A percentile compares a stretch with the other conserved stretches of the same genome.
These are phyloP conservation scores for Scaptomyza montana DNA, from an alignment of 1,140 invertebrate species.

Conservation along the genomic window DNA sequence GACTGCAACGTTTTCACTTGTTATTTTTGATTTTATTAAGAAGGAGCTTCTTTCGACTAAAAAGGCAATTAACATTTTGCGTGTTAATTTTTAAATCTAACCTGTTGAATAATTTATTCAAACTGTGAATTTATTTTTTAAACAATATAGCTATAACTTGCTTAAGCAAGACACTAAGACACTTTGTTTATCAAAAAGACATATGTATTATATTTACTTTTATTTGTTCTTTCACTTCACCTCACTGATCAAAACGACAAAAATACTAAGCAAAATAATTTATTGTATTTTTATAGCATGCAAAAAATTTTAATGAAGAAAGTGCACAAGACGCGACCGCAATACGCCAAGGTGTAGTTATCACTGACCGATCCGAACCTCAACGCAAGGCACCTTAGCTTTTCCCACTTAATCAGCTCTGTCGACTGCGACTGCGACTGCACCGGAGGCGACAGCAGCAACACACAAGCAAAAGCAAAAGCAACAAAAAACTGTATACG, in stretches of 20 bases:
- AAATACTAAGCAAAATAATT: neutral
- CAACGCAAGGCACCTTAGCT: slow-evolving; percentile 56
- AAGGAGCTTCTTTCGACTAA: too few species aligned
- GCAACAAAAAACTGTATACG: slow-evolving; percentile 26
- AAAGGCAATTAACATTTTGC: too few species aligned
- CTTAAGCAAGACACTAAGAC: too few species aligned
- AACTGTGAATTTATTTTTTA: too few species aligned
- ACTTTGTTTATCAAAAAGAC: neutral
- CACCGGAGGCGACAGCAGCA: slow-evolving; percentile 8
- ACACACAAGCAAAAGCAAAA: slow-evolving; percentile 28
- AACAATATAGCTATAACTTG: too few species aligned
- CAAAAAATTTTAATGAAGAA: slow-evolving; percentile 14
- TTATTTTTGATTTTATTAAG: too few species aligned
- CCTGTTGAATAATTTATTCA: too few species aligned
- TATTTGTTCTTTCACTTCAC: neutral
- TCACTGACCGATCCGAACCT: slow-evolving; percentile 57
- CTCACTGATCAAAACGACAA: neutral
- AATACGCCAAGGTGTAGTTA: slow-evolving; percentile 58
- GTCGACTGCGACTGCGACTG: neutral
- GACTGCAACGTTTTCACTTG: too few species aligned
- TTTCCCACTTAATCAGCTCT: slow-evolving; percentile 36
- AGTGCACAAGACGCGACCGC: slow-evolving; percentile 40
- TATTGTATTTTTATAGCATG: too few species aligned
- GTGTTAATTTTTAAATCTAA: too few species aligned
- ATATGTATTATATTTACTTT: slow-evolving; percentile 14